These are phyloP conservation scores for Platichthys stellatus DNA, from an alignment of 2,113 vertebrate species.

Conservation along the genomic window DNA sequence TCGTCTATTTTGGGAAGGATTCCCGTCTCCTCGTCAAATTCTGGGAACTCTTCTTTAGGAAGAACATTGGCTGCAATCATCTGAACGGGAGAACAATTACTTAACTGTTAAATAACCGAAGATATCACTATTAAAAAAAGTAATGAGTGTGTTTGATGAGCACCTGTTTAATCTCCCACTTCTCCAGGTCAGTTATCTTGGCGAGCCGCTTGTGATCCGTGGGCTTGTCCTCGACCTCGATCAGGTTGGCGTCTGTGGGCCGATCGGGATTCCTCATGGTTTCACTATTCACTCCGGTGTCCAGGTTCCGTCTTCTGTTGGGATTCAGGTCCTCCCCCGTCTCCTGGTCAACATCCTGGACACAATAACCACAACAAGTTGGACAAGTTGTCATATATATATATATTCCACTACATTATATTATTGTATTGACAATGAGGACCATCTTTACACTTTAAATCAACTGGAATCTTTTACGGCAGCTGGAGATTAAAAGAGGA, in stretches of 20 bases:
- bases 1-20: constrained; percentile 96
- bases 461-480: too few species aligned
- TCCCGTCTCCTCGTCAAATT: constrained; percentile 95
- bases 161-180: constrained; percentile 59
- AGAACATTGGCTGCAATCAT: constrained; percentile 97
- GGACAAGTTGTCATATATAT: too few species aligned
- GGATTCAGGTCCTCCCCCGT: constrained; percentile 94
- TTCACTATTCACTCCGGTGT: constrained; percentile 81
- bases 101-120: too few species aligned
- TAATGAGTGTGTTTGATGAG: neutral
- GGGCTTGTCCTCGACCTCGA: constrained; percentile 18
- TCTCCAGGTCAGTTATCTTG: constrained; percentile 53
- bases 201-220: constrained; percentile 38
- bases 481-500: neutral
- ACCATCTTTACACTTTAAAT: too few species aligned
- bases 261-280: constrained; percentile 71
- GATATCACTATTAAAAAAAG: neutral
- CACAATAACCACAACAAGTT: neutral
- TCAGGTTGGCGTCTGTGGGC: neutral
- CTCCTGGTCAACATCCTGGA: constrained; percentile 93
- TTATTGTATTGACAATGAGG: too few species aligned
- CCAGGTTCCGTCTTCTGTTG: constrained; percentile 87
- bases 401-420: too few species aligned
- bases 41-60: constrained; percentile 94
- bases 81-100: constrained; percentile 35